Conservation (phyloP, 1,140 invertebrate genomes). For the Drosophila parvula region DNA sequence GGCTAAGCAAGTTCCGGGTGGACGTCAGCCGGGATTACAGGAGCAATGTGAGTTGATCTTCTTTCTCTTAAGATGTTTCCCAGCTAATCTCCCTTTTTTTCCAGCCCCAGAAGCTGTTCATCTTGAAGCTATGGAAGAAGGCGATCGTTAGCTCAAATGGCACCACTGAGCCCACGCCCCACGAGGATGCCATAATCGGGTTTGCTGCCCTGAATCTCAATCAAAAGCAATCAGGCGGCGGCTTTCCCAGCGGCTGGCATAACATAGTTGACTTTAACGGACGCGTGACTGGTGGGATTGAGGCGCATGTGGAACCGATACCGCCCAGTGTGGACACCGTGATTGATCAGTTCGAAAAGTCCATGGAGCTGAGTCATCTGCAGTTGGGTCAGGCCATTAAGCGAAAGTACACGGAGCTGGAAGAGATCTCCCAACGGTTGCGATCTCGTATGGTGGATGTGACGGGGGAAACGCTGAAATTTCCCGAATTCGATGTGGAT, state of each 20-base stretch:
- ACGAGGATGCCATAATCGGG: conserved; percentile 86
- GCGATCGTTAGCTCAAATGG: conserved; percentile 55
- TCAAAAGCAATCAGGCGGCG: conserved; percentile 84
- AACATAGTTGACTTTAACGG: conserved; percentile 87
- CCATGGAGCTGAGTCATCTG: conserved; percentile 63
- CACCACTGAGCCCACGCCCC: conserved; percentile 83
- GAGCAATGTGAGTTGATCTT: conserved; percentile 84
- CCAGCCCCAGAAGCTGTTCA: conserved; percentile 86
- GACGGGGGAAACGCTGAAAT: conserved; percentile 85
- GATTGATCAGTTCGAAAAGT: conserved; percentile 70
- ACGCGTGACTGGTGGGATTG: conserved; percentile 87
- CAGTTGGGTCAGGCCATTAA: conserved; percentile 85
- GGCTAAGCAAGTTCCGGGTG: conserved; percentile 86
- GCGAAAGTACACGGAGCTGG: conserved; percentile 87
- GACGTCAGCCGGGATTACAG: conserved; percentile 85
- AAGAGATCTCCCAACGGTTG: conserved; percentile 87
- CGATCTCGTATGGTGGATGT: conserved; percentile 86
- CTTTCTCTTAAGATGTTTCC: neutral
- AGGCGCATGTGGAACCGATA: conserved; percentile 83
- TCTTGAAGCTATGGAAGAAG: conserved; percentile 87
- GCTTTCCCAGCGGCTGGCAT: conserved; percentile 86
- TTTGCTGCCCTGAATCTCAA: conserved; percentile 87
- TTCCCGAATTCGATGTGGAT: conserved; percentile 60
- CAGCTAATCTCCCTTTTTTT: conserved; percentile 23
- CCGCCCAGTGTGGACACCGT: conserved; percentile 55